Conservation (phyloP, 1,140 invertebrate genomes). For the Centruroides sculpturatus region DNA sequence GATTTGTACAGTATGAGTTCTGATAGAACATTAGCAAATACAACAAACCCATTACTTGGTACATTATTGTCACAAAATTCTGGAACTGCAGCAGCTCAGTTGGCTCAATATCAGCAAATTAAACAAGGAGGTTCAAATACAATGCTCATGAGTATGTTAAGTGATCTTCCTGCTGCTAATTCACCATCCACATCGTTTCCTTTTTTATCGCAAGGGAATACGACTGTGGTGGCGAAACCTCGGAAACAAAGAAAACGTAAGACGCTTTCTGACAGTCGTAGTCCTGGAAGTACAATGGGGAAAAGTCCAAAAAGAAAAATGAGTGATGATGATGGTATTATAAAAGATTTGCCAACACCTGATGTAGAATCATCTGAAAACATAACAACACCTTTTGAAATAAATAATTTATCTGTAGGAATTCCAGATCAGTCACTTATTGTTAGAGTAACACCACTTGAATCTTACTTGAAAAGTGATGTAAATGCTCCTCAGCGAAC, state of each 20-base stretch:
- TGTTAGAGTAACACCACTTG: background rate
- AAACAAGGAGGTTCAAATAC: constrained; percentile 15
- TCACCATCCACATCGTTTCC: constrained; percentile 8
- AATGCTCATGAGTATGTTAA: constrained; percentile 32
- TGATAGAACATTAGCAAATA: background rate
- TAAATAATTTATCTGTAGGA: background rate
- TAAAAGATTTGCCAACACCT: constrained; percentile 13
- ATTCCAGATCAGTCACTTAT: no score
- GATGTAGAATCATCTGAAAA: constrained; percentile 16
- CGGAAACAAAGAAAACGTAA: constrained; percentile 20
- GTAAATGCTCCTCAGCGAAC: no score
- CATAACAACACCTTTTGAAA: background rate
- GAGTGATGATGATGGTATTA: constrained; percentile 21
- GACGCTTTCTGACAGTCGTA: constrained; percentile 9
- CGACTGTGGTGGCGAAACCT: constrained; percentile 2
- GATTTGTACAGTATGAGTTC: background rate
- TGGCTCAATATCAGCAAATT: constrained; percentile 10
- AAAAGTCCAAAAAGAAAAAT: constrained; percentile 30
- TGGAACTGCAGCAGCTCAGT: background rate
- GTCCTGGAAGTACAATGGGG: constrained; percentile 19
- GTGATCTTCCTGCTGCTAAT: constrained; percentile 26
- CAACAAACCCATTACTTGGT: background rate
- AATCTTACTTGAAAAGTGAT: background rate
- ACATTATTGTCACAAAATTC: background rate
- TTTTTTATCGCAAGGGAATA: constrained; percentile 1